These are phyloP conservation scores for Drosophila sproati DNA, from an alignment of 1,140 invertebrate genomes.

Conservation along the genomic window DNA sequence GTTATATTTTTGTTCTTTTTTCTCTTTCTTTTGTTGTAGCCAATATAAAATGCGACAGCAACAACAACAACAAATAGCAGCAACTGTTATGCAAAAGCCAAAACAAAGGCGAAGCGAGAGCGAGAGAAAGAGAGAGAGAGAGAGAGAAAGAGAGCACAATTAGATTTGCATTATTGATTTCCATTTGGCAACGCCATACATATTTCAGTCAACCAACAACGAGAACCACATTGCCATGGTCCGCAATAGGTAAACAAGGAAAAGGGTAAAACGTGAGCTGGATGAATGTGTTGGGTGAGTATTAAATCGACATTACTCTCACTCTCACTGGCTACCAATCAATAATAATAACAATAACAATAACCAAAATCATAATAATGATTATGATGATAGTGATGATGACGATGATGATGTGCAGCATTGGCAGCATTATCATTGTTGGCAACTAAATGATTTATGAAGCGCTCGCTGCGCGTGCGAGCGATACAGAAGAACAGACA, in stretches of 20 bases:
- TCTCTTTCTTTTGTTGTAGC: not conserved
- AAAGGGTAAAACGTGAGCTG: too few species aligned
- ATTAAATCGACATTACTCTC: too few species aligned
- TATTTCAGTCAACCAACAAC: not conserved
- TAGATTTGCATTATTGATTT: slow-evolving; percentile 72
- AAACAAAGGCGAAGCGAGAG: slow-evolving; percentile 2
- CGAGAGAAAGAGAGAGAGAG: not conserved
- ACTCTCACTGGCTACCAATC: not conserved
- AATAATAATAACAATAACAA: too few species aligned
- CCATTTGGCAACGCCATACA: slow-evolving; percentile 46
- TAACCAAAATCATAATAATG: not conserved
- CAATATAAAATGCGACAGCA: slow-evolving; percentile 22
- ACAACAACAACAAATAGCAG: not conserved
- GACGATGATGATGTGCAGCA: slow-evolving; percentile 12
- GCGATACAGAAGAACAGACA: not conserved
- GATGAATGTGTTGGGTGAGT: too few species aligned
- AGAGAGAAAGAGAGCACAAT: slow-evolving; percentile 9
- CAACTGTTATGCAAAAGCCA: slow-evolving; percentile 12
- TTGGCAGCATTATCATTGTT: slow-evolving; percentile 43
- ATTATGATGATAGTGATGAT: not conserved
- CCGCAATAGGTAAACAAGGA: not conserved
- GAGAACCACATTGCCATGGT: not conserved
- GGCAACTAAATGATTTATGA: slow-evolving; percentile 58
- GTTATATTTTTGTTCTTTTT: not conserved
- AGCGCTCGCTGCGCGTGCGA: slow-evolving; percentile 29